Percentiles rank a stretch among this genome's conserved stretches.
phyloP scores from a whole-genome alignment of 2,113 vertebrate species.

The Protobothrops mucrosquamatus region DNA sequence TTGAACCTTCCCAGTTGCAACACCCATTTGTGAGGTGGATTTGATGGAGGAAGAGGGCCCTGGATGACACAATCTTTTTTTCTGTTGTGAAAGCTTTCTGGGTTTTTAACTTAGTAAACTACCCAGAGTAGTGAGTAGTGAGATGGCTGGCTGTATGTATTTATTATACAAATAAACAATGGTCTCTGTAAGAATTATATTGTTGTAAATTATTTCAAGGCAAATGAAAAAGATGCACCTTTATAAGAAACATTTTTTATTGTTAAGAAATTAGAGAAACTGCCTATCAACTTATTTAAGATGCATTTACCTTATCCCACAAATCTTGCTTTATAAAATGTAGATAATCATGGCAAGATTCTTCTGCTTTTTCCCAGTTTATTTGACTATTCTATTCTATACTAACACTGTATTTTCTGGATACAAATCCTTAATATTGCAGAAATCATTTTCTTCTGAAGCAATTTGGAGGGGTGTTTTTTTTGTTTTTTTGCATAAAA shows the following conservation, averaged over 20 bases:
- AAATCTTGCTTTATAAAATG: slow-evolving; percentile 7
- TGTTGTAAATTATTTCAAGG: not conserved
- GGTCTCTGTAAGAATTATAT: not conserved
- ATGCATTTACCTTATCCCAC: not conserved
- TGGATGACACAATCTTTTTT: too few relatives aligned
- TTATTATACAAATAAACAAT: not conserved
- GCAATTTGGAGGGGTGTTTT: not conserved
- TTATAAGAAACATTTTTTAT: not conserved
- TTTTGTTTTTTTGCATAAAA: not conserved
- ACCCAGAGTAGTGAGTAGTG: not conserved
- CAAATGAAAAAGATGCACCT: not conserved
- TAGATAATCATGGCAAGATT: not conserved
- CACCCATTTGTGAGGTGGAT: too few relatives aligned
- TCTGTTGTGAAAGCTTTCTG: not conserved
- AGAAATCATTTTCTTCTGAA: slow-evolving; percentile 33
- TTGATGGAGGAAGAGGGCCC: too few relatives aligned
- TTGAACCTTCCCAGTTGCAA: too few relatives aligned
- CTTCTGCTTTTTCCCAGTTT: not conserved
- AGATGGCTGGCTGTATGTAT: not conserved
- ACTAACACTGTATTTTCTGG: slow-evolving; percentile 6
- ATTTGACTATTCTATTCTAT: not conserved
- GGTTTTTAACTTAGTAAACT: not conserved
- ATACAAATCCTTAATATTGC: slow-evolving; percentile 11
- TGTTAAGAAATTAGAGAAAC: not conserved
- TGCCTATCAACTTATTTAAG: not conserved